These are phyloP conservation scores for Aphaenogaster floridana DNA, from an alignment of 1,140 invertebrate species.

Conservation along the genomic window DNA sequence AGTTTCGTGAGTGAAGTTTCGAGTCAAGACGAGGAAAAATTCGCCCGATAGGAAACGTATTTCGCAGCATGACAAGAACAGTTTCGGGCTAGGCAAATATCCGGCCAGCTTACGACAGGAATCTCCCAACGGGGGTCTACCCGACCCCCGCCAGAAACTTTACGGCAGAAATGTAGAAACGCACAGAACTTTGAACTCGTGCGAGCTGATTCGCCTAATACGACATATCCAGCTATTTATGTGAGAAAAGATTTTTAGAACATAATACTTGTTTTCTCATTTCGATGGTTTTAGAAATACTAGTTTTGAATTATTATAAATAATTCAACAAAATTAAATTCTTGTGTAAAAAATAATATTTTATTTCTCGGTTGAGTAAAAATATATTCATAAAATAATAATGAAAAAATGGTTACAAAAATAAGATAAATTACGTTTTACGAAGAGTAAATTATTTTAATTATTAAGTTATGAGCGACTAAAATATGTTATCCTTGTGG, in stretches of 20 bases:
- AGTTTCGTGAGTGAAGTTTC: constrained; percentile 45
- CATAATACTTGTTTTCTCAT: not conserved
- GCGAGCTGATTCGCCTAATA: constrained; percentile 44
- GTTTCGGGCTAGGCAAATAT: constrained; percentile 53
- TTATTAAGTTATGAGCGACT: not conserved
- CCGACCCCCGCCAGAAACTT: constrained; percentile 38
- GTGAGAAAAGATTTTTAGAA: not conserved
- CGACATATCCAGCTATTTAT: constrained; percentile 19
- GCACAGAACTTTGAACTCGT: constrained; percentile 46
- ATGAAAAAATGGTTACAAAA: not conserved
- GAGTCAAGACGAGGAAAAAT: constrained; percentile 52
- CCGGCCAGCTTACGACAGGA: constrained; percentile 24
- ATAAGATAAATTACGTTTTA: not conserved
- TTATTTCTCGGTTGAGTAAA: not conserved
- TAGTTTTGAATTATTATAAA: not conserved
- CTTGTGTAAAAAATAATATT: not conserved
- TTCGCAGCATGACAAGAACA: constrained; percentile 52
- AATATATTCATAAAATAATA: not conserved
- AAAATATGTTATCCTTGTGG: not conserved
- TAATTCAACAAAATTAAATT: not conserved
- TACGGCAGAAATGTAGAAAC: constrained; percentile 50
- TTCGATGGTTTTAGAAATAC: not conserved
- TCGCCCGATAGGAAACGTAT: constrained; percentile 48
- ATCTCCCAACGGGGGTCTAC: constrained; percentile 38
- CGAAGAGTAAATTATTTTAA: not conserved